These are phyloP conservation scores for Typhlichthys subterraneus DNA, from an alignment of 2,797 vertebrate species.

Conservation along the genomic window DNA sequence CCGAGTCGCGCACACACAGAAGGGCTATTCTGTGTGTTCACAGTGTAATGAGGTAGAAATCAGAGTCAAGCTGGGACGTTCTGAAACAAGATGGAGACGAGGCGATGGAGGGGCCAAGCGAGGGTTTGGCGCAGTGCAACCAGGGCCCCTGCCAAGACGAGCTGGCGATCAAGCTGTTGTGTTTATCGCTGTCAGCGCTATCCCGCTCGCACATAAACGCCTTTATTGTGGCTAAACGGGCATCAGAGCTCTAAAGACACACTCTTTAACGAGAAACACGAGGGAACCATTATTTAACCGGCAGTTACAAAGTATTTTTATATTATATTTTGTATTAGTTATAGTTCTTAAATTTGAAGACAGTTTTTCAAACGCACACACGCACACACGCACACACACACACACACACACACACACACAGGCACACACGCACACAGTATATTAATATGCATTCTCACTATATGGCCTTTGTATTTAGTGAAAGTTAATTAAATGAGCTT, in stretches of 20 bases:
- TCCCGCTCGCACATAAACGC: conserved; percentile 41
- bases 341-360: conserved; percentile 25
- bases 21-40: conserved; percentile 41
- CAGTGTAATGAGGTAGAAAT: conserved; percentile 68
- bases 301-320: not conserved
- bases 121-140: not conserved
- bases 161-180: conserved; percentile 67
- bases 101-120: conserved; percentile 10
- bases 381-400: too few species aligned
- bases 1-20: not conserved
- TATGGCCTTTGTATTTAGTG: too few species aligned
- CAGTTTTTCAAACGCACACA: not conserved
- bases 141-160: conserved; percentile 54
- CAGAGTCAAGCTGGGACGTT: conserved; percentile 72
- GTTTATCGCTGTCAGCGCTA: conserved; percentile 48
- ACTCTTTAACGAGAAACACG: conserved; percentile 16
- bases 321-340: too few species aligned
- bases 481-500: too few species aligned
- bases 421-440: not conserved
- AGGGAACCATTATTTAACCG: conserved; percentile 27
- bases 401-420: too few species aligned
- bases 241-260: conserved; percentile 50
- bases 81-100: conserved; percentile 70
- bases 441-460: too few species aligned
- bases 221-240: conserved; percentile 46